Evolutionary conservation across 2,113 vertebrate genomes (phyloP), one percentile per base, ranked within the genome.

Genomic region (Ornithorhynchus anatinus): DNA sequence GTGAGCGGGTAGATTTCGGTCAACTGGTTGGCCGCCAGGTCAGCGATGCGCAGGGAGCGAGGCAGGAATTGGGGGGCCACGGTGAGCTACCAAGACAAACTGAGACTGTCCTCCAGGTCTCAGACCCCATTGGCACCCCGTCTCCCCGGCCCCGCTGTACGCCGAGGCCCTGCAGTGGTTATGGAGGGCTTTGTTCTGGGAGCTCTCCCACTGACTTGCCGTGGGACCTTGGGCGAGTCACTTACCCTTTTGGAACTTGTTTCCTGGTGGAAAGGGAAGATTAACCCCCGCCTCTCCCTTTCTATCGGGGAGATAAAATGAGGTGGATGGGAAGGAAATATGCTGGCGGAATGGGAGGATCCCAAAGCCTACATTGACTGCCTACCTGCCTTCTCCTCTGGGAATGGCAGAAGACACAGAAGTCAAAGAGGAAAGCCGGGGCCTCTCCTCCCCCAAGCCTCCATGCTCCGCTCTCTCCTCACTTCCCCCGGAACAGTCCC

Each of bases 1-100:
- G 89, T 91, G 39, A 87, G 84, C 1, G 86, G 74, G 44, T 84
- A 91, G 54, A 91, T 51, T 54, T 84, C 75, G 0, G 38, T 79
- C 50, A 91, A 58, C 48, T 69, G 61, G 31, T 91, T 91, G 35
- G 85, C 89, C 22, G 90, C 90, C 71, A 91, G 71, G 31, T 91
- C 90, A 0, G 53, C 90, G 0, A 90, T 85, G 1, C 70, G 81
- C 52, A 91, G 62, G n/a, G 86, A 78, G 58, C 17, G 67, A 22
- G 90, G 89, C 38, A 91, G 84, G 36, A 81, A 75, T 71, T 88
- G 83, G 17, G 90, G 90, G 2, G 90, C 82, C 33, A 79, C 70
- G 0, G 89, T 81, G 15, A 91, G 87, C 90, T 91, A 83, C 1
- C 5, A 61, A 37, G 37, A 22, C 31, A 83, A 5, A 61, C 23